phyloP scores from a whole-genome alignment of 2,797 vertebrate genomes.

The Pangasius djambal region DNA sequence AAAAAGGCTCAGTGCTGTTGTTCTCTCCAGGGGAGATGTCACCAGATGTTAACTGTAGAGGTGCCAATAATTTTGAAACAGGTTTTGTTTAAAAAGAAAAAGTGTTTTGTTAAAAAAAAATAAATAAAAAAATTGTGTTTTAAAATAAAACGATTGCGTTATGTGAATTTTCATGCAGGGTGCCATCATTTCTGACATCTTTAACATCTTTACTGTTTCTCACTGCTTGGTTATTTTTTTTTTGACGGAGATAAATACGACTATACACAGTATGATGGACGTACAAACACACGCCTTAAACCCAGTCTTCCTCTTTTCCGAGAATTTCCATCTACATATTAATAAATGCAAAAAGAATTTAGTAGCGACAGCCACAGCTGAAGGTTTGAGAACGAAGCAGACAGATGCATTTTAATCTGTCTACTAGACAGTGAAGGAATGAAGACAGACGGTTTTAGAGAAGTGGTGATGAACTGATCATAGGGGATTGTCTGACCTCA shows the following conservation, averaged over 20 bases:
- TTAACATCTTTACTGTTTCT: neutral
- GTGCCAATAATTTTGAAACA: neutral
- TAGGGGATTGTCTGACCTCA: slow-evolving; percentile 72
- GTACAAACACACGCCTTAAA: neutral
- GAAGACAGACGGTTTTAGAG: neutral
- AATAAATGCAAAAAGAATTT: neutral
- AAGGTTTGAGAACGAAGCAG: neutral
- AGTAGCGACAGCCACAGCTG: neutral
- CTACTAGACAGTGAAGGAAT: neutral
- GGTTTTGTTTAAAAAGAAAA: neutral
- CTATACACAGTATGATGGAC: neutral
- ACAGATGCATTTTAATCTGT: neutral
- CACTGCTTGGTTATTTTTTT: neutral
- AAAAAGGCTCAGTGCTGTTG: neutral
- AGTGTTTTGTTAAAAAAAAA: neutral
- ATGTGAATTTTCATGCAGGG: neutral
- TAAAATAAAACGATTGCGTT: neutral
- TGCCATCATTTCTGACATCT: neutral
- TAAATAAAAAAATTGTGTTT: neutral
- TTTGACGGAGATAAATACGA: neutral
- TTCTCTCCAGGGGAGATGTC: neutral
- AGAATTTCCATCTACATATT: neutral
- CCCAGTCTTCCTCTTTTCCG: neutral
- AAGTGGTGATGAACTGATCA: no score
- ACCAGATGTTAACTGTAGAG: neutral